Percentiles rank a stretch among this genome's conserved stretches.
phyloP scores from a whole-genome alignment of 2,797 vertebrate species.

The Dromococcyx pavoninus region DNA sequence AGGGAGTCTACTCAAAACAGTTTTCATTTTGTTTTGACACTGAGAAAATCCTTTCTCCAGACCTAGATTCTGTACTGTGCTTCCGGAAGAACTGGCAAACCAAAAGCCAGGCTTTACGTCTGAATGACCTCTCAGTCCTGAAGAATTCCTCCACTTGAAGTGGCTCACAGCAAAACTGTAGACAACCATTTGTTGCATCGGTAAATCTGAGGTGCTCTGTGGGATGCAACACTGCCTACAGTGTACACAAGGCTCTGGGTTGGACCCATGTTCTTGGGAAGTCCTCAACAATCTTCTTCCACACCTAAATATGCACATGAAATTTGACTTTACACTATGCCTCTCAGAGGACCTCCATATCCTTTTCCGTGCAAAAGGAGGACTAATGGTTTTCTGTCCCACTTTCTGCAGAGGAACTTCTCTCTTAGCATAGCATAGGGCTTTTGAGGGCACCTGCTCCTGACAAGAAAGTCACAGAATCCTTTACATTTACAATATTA shows the following conservation, averaged over 20 bases:
- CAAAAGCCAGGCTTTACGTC: not conserved
- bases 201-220: not conserved
- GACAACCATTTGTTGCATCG: not conserved
- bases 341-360: not conserved
- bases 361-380: not conserved
- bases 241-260: not conserved
- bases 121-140: not conserved
- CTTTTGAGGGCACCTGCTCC: not conserved
- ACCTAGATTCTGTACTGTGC: not conserved
- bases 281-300: not conserved
- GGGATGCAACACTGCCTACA: not conserved
- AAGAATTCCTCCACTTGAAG: not conserved
- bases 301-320: not conserved
- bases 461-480: not conserved
- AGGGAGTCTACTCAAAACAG: not conserved
- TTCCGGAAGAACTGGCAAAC: not conserved
- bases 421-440: not conserved
- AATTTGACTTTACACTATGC: not conserved
- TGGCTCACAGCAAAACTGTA: not conserved
- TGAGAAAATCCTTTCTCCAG: not conserved
- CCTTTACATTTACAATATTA: not conserved
- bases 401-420: not conserved
- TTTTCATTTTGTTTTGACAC: not conserved
- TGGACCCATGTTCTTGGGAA: not conserved
- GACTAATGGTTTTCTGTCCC: not conserved